Conservation (phyloP, 2,113 vertebrate genomes). For the Galeopterus variegatus region DNA sequence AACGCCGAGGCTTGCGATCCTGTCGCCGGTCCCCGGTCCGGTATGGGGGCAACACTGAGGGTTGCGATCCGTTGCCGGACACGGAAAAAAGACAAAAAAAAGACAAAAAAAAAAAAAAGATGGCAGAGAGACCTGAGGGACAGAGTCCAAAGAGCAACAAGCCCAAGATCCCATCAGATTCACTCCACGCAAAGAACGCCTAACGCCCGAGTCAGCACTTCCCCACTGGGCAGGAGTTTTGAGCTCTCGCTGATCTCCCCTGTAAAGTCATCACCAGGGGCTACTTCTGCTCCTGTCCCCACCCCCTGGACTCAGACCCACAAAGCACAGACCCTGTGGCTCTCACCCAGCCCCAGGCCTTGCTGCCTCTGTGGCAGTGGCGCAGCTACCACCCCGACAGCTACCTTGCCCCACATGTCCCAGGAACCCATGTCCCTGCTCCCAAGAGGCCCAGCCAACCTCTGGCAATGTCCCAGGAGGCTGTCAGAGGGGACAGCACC, state of each 20-base stretch:
- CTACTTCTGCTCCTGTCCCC: not conserved
- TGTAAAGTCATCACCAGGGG: not conserved
- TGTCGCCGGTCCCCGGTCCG: no score
- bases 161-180: not conserved
- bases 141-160: not conserved
- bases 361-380: no score
- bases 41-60: no score
- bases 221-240: fast-evolving
- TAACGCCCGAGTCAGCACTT: not conserved
- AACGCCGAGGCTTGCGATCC: no score
- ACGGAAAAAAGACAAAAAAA: no score
- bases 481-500: fast-evolving
- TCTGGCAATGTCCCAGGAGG: not conserved
- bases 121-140: not conserved
- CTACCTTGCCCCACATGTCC: not conserved
- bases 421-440: not conserved
- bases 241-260: not conserved
- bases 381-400: not conserved
- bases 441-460: not conserved
- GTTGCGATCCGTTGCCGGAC: no score
- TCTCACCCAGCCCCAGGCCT: fast-evolving
- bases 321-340: not conserved
- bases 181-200: fast-evolving
- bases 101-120: no score
- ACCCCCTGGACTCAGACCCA: not conserved